A percentile compares a stretch with the other conserved stretches of the same genome.
These are phyloP conservation scores for Circaetus gallicus DNA, from an alignment of 2,113 vertebrate species.

Conservation along the genomic window DNA sequence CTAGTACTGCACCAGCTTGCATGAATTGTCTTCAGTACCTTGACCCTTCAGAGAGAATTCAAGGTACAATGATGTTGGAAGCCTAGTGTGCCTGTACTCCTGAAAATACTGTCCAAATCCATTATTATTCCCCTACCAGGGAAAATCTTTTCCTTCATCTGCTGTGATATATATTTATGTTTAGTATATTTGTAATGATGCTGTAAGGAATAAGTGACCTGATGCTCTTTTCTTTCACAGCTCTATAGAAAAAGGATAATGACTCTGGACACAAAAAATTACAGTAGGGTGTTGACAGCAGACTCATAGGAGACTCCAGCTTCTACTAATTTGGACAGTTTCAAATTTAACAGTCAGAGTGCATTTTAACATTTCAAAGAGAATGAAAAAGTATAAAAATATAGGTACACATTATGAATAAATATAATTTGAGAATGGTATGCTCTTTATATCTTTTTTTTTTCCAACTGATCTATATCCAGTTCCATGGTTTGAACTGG, in stretches of 20 bases:
- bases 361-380: neutral
- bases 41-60: neutral
- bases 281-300: rapidly evolving
- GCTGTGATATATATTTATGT: neutral
- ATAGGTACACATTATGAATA: neutral
- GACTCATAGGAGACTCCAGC: neutral
- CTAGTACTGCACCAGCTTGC: neutral
- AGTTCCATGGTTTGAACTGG: neutral
- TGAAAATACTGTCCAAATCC: neutral
- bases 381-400: neutral
- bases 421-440: neutral
- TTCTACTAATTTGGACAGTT: neutral
- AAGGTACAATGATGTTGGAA: neutral
- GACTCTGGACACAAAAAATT: neutral
- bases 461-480: neutral
- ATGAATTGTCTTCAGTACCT: neutral
- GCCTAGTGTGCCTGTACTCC: neutral
- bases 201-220: neutral
- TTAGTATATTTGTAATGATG: neutral
- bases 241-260: neutral
- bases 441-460: neutral
- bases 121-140: neutral
- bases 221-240: neutral
- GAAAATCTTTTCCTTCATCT: neutral
- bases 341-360: neutral